Evolutionary conservation across 1,140 invertebrate genomes (phyloP), one percentile per base, ranked within the genome.

Genomic region (Halesus radiatus): DNA sequence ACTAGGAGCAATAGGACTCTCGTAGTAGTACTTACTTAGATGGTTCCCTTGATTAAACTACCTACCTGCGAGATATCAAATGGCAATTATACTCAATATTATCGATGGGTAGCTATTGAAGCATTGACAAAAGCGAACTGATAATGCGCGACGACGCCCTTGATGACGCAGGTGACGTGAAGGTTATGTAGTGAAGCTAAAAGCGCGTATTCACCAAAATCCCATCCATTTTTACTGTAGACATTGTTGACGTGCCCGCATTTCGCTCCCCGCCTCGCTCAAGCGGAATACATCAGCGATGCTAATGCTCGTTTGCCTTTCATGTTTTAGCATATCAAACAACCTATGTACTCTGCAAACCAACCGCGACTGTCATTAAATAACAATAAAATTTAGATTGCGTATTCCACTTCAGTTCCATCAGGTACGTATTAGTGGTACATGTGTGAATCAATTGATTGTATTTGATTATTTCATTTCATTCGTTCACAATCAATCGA

Each of bases 231-330:
- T 72, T 72, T 13, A 52, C 6, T 52, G 68, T 72, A 20, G 16
- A 23, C 37, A 72, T 72, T 20, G 68, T 23, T 20, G 62, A 66
- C 62, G 68, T 54, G 45, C 68, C 68, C 68, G 54, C 68, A 66
- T 29, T 66, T 26, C 18, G 13, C 20, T 64, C 60, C 60, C 60
- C 23, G 60, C 60, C 60, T 26, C 60, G 23, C 1, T 4, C 10
- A 37, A 66, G n/a, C 16, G 23, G 22, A 66, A 66, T 66, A 66
- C 23, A 26, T 66, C 62, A 66, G 16, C 62, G 15, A 66, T 37
- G 62, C 62, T 64, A 64, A 66, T 66, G 62, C 29, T n/a, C 23
- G 13, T 66, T 29, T 66, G 29, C 56, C 62, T 66, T 29, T 26
- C 62, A 26, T 29, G 62, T 13, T 32, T n/a, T 66, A 29, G 62